Evolutionary conservation across 2,888 invertebrate genomes (phyloP).

Genomic region (Dermolepida albohirtum): DNA sequence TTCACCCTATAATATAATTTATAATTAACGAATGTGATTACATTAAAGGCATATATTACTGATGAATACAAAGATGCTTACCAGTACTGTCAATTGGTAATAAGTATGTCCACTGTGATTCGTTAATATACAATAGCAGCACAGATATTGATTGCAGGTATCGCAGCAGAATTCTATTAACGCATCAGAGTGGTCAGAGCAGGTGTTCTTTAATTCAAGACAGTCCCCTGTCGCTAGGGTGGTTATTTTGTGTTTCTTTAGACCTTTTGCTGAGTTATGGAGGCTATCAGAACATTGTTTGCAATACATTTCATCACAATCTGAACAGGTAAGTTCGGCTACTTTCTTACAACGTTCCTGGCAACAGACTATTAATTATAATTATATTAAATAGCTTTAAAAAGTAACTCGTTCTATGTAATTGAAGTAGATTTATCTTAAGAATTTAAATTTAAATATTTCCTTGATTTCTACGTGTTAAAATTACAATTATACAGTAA

Average conservation of each 20-base stretch:
- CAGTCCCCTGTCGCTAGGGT: constrained; percentile 36
- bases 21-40: constrained; percentile 45
- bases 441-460: too few relatives aligned
- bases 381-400: too few relatives aligned
- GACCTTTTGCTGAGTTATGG: constrained; percentile 61
- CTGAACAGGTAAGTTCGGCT: constrained; percentile 55
- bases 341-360: constrained; percentile 50
- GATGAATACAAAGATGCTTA: constrained; percentile 51
- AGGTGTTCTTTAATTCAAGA: constrained; percentile 51
- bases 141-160: constrained; percentile 60
- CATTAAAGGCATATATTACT: neutral
- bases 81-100: constrained; percentile 57
- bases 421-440: too few relatives aligned
- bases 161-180: constrained; percentile 63
- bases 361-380: constrained; percentile 49
- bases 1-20: constrained; percentile 55
- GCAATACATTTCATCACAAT: constrained; percentile 59
- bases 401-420: too few relatives aligned
- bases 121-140: constrained; percentile 64
- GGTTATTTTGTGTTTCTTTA: constrained; percentile 57
- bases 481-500: too few relatives aligned
- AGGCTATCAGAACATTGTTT: constrained; percentile 53
- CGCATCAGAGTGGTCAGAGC: constrained; percentile 56
- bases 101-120: constrained; percentile 61
- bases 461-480: too few relatives aligned